phyloP scores from a whole-genome alignment of 2,113 vertebrate genomes.

The Sapayoa aenigma region DNA sequence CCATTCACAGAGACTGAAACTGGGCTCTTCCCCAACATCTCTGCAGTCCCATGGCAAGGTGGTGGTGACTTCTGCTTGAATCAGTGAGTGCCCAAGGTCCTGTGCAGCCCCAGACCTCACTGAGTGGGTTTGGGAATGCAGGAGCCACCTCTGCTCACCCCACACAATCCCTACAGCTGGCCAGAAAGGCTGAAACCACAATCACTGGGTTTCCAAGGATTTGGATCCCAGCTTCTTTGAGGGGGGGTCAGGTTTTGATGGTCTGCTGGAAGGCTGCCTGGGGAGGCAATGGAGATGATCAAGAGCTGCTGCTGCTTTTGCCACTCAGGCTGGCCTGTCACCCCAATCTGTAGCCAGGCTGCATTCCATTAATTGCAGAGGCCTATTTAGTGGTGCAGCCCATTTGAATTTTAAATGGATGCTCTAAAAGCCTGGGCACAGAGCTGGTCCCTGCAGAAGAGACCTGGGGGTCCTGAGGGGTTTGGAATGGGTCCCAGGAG shows the following conservation, averaged over 20 bases:
- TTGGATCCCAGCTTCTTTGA: background rate
- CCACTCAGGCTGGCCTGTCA: accelerated
- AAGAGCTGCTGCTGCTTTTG: background rate
- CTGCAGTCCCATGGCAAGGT: background rate
- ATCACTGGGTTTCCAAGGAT: background rate
- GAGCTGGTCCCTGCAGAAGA: background rate
- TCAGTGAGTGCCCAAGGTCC: background rate
- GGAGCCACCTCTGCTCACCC: background rate
- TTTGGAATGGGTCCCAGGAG: background rate
- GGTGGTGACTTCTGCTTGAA: background rate
- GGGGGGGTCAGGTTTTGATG: accelerated
- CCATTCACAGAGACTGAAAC: background rate
- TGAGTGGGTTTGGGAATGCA: background rate
- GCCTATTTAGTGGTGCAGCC: background rate
- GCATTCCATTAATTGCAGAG: background rate
- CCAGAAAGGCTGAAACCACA: background rate
- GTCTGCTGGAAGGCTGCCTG: accelerated
- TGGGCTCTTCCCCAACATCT: background rate
- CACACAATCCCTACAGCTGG: background rate
- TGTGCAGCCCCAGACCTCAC: background rate
- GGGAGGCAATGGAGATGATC: background rate
- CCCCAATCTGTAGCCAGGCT: background rate
- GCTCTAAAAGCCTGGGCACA: background rate
- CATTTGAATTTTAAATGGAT: background rate
- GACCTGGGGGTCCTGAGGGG: background rate